phyloP scores from a whole-genome alignment of 2,888 invertebrate species.

The Euphydryas editha region DNA sequence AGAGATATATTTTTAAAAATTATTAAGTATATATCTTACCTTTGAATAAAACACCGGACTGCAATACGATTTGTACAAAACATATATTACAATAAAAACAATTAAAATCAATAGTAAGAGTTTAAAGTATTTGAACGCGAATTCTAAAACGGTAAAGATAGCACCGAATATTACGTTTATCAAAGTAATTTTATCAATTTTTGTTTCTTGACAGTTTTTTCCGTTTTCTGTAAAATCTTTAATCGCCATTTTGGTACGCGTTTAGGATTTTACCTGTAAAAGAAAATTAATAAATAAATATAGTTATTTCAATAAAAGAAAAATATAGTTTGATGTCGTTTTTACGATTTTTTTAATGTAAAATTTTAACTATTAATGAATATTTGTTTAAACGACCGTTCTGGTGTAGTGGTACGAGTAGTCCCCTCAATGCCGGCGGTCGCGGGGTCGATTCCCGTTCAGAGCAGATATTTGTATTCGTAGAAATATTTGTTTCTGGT shows the following conservation, averaged over 20 bases:
- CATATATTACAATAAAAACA: slow-evolving; percentile 48
- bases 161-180: slow-evolving; percentile 46
- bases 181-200: slow-evolving; percentile 40
- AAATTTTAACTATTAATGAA: no score
- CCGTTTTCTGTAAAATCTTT: slow-evolving; percentile 5
- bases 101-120: slow-evolving; percentile 48
- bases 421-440: no score
- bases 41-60: slow-evolving; percentile 59
- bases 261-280: not conserved
- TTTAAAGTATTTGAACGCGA: slow-evolving; percentile 45
- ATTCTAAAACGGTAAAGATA: slow-evolving; percentile 42
- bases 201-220: slow-evolving; percentile 12
- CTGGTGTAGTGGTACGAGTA: no score
- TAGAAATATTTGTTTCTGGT: no score
- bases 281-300: not conserved
- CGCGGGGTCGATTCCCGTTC: no score
- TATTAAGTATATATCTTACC: slow-evolving; percentile 53
- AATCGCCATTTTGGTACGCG: slow-evolving; percentile 12
- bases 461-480: no score
- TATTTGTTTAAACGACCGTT: no score
- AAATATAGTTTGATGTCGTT: no score
- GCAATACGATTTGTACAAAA: slow-evolving; percentile 59
- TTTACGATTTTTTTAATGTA: not conserved
- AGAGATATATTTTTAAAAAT: no score
- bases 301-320: no score